These are phyloP conservation scores for Marasmarcha lunaedactyla DNA, from an alignment of 2,888 invertebrate genomes.

Conservation along the genomic window DNA sequence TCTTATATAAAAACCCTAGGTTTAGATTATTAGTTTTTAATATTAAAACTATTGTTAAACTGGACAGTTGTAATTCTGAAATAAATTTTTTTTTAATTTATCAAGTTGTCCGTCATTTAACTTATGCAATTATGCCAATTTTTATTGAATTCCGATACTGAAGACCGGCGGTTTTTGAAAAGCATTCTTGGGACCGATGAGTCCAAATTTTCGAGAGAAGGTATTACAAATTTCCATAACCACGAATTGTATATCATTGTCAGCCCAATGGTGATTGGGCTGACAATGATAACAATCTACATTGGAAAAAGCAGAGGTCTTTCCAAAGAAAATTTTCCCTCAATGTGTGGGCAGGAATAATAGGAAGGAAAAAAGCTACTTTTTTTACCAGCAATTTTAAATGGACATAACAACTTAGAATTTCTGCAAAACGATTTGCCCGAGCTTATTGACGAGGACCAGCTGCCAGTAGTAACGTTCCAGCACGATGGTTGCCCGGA, in stretches of 20 bases:
- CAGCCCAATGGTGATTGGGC: no score
- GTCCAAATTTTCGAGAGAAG: slow-evolving; percentile 10
- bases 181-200: slow-evolving; percentile 10
- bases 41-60: no score
- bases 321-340: slow-evolving; percentile 10
- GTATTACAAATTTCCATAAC: slow-evolving; percentile 12
- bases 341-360: slow-evolving; percentile 14
- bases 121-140: slow-evolving; percentile 8
- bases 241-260: no score
- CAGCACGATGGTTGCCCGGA: slow-evolving; percentile 12
- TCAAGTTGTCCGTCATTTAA: no score
- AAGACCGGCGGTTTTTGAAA: slow-evolving; percentile 9
- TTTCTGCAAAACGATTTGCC: slow-evolving; percentile 8
- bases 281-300: slow-evolving; percentile 11
- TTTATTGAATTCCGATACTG: slow-evolving; percentile 5
- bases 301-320: slow-evolving; percentile 9
- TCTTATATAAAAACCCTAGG: no score
- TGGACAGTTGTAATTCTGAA: no score
- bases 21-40: no score
- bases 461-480: slow-evolving; percentile 2
- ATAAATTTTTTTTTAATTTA: no score
- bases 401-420: slow-evolving; percentile 7
- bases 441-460: slow-evolving; percentile 2
- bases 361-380: slow-evolving; percentile 9
- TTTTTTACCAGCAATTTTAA: slow-evolving; percentile 8